phyloP scores from a whole-genome alignment of 1,140 invertebrate genomes.

The Drosophila littoralis region DNA sequence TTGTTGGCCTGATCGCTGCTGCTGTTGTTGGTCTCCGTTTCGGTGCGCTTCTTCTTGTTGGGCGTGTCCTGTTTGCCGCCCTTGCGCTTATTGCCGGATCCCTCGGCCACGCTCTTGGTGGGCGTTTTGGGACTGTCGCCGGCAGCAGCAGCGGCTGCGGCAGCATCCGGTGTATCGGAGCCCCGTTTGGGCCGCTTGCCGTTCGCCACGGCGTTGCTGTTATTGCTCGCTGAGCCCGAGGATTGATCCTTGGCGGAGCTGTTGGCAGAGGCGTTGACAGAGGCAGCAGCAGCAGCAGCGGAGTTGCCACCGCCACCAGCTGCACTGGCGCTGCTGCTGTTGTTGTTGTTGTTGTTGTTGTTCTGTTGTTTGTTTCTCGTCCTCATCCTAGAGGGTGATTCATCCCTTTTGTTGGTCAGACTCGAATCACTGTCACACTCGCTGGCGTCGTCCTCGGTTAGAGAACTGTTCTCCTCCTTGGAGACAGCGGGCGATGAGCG shows the following conservation, averaged over 20 bases:
- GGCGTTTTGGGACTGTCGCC: constrained; percentile 86
- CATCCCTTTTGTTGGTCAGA: constrained; percentile 88
- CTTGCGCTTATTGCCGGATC: constrained; percentile 86
- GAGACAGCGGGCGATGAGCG: constrained; percentile 87
- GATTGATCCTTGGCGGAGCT: constrained; percentile 61
- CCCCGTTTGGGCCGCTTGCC: constrained; percentile 88
- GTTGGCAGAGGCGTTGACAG: constrained; percentile 50
- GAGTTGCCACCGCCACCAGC: constrained; percentile 46
- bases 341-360: constrained; percentile 65
- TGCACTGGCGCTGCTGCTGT: constrained; percentile 49
- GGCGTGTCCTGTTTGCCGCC: constrained; percentile 88
- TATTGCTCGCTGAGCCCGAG: constrained; percentile 34
- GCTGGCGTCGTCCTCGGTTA: constrained; percentile 96
- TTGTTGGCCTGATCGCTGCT: constrained; percentile 87
- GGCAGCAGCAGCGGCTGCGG: constrained; percentile 33
- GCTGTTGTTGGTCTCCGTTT: constrained; percentile 42
- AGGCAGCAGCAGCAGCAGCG: constrained; percentile 40
- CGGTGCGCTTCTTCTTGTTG: constrained; percentile 90
- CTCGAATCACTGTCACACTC: constrained; percentile 97
- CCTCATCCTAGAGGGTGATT: constrained; percentile 93
- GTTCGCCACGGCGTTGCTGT: constrained; percentile 86
- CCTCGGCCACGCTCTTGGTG: constrained; percentile 86
- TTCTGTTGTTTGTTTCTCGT: constrained; percentile 91
- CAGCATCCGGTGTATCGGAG: constrained; percentile 89
- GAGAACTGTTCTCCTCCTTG: constrained; percentile 92